Evolutionary conservation across 1,140 invertebrate species (phyloP).

Genomic region (Lucilia cuprina): DNA sequence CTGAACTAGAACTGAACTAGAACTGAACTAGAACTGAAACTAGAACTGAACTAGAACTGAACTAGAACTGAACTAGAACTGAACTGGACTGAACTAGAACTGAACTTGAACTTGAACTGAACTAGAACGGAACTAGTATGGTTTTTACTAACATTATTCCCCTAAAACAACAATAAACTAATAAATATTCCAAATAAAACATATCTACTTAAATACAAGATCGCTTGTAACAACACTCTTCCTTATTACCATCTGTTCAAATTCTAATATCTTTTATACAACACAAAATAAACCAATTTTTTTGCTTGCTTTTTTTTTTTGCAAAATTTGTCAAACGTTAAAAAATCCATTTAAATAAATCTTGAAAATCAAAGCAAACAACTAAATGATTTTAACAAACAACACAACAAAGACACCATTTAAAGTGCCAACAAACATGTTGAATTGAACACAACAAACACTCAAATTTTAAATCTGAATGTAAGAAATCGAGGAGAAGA

Average conservation of each 20-base stretch:
- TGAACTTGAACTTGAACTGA: no score
- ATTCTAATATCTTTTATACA: no score
- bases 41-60: no score
- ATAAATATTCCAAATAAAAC: no score
- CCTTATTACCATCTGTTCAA: background rate
- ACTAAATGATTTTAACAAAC: constrained; percentile 23
- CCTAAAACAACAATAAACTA: no score
- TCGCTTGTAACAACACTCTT: background rate
- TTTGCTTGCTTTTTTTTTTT: background rate
- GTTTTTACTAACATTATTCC: no score
- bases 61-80: no score
- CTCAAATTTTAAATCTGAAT: background rate
- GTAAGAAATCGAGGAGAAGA: background rate
- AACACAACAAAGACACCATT: constrained; percentile 4
- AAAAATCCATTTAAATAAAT: constrained; percentile 23
- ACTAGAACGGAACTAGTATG: no score
- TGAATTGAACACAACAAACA: background rate
- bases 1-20: background rate
- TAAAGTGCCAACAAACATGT: constrained; percentile 3
- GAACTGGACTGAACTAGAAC: no score
- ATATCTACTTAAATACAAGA: background rate
- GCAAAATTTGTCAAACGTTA: constrained; percentile 6
- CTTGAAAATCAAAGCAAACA: constrained; percentile 16
- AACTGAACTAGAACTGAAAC: no score
- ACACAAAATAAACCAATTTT: background rate